Conservation (phyloP, 2,113 vertebrate species). For the Sapajus apella region DNA sequence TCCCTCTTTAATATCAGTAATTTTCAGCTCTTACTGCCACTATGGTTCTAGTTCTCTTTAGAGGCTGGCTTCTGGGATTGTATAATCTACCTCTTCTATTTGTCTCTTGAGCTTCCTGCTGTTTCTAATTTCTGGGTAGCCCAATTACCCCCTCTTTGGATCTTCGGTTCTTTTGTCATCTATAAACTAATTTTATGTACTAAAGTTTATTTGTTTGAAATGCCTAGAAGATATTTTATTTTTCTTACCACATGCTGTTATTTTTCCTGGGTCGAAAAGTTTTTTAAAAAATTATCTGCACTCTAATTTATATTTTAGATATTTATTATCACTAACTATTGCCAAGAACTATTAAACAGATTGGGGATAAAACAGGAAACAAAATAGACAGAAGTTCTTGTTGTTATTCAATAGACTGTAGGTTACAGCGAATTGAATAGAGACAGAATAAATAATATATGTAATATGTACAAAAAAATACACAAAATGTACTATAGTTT, state of each 20-base stretch:
- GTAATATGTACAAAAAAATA: background rate
- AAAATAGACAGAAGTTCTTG: background rate
- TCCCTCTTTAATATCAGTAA: background rate
- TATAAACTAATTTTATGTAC: background rate
- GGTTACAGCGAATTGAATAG: background rate
- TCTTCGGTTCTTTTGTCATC: background rate
- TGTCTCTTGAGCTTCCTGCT: background rate
- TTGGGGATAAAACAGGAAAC: background rate
- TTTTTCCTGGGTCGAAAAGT: background rate
- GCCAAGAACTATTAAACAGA: background rate
- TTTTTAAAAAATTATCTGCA: background rate
- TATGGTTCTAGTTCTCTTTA: background rate
- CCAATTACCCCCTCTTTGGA: background rate
- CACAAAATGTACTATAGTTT: background rate
- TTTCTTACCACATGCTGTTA: background rate
- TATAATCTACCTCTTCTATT: background rate
- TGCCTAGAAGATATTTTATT: background rate
- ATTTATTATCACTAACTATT: background rate
- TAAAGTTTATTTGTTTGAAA: background rate
- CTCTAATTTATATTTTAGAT: background rate
- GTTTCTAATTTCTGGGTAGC: background rate
- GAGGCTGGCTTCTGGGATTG: background rate
- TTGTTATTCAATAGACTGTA: background rate
- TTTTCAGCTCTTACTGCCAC: background rate
- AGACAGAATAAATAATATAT: background rate